Conservation (phyloP, 2,797 vertebrate species). For the Aldrovandia affinis region DNA sequence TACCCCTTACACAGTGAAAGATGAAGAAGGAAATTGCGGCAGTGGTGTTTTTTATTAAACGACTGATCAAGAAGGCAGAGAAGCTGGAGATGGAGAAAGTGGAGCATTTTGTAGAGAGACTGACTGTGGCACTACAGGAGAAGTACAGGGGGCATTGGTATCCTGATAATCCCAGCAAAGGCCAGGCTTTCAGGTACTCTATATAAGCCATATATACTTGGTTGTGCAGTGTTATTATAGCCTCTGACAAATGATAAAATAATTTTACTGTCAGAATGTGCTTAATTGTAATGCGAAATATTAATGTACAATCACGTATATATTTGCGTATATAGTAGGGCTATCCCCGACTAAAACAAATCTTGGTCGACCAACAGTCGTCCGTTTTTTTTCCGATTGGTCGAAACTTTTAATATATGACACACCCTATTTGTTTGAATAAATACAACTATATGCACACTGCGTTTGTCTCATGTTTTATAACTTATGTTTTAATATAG, state of each 20-base stretch:
- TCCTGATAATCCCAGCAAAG: conserved; percentile 80
- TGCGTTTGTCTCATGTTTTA: too few species aligned
- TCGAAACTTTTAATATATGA: too few species aligned
- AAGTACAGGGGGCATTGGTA: conserved; percentile 87
- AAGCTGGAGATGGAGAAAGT: conserved; percentile 71
- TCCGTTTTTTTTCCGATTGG: too few species aligned
- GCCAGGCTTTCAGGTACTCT: conserved; percentile 84
- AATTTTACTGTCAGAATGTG: neutral
- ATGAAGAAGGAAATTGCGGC: conserved; percentile 87
- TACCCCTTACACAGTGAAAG: conserved; percentile 45
- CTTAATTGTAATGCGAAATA: neutral
- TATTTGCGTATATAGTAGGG: too few species aligned
- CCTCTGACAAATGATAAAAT: neutral
- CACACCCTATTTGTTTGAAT: too few species aligned
- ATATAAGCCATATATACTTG: neutral
- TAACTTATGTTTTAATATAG: too few species aligned
- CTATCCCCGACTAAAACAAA: too few species aligned
- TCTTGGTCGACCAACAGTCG: too few species aligned
- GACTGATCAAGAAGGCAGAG: conserved; percentile 73
- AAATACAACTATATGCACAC: too few species aligned
- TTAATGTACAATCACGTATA: too few species aligned
- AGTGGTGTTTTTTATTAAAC: conserved; percentile 80
- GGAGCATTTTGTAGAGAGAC: conserved; percentile 74
- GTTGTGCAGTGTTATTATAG: neutral
- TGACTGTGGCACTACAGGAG: conserved; percentile 75